Base-by-base conservation (phyloP, 2,113 vertebrate species). In the Tichodroma muraria region DNA sequence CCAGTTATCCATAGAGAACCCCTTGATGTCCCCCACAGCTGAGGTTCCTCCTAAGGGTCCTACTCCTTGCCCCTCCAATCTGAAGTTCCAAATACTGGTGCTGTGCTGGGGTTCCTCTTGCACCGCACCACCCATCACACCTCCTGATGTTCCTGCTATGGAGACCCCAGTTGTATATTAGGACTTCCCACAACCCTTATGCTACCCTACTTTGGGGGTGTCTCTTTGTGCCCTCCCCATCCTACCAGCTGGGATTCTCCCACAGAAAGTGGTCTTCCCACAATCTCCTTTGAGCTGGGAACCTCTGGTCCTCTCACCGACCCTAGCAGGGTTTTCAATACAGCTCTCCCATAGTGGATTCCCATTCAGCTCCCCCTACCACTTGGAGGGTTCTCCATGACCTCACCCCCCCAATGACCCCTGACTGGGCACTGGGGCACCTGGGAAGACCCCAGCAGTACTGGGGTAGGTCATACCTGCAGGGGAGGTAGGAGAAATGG, bases 371-470 rank as follows among this genome's bases (percentile, higher is more conserved):
- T 3, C 12, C 30, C n/a, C 4, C 6, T 11, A 24, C 33, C 28
- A 40, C 30, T 17, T 57, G 16, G 20, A 49, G 23, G 12, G 8
- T 21, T 78, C 24, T 35, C 24, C 5, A 3, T 49, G 35, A 6
- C 20, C 42, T 24, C 50, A 56, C 6, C 10, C 9, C 54, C 24
- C 30, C 33, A 35, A 3, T n/a, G 49, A 33, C n/a, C 11, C 12
- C 19, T 56, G 15, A 13, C 11, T 52, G 37, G n/a, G 30, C 19
- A 16, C 0, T 72, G 22, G 19, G 54, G 14, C 57, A 53, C 50
- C 31, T 8, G 4, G 44, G 27, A 35, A 23, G 22, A 70, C 31
- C 27, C 56, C 31, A 60, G 0, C 0, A 0, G 15, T 77, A 49
- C 31, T 57, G 70, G 24, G 14, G 11, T 40, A 15, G 31, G 49